Evolutionary conservation across 2,113 vertebrate genomes (phyloP), one percentile per base, ranked within the genome.

Genomic region (Festucalex cinctus): DNA sequence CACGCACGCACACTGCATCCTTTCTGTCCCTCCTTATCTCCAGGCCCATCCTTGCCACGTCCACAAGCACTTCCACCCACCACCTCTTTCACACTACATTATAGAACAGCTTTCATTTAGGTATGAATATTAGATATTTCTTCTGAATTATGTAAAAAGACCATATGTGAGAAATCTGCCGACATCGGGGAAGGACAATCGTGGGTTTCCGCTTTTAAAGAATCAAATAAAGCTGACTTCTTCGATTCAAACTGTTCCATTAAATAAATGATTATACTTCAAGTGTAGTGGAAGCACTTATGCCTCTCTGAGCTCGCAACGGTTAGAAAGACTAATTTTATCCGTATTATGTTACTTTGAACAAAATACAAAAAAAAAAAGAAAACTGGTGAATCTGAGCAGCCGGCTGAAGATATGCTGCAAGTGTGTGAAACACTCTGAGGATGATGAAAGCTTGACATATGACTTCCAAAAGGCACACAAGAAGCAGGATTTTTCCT

Each of bases 101-200:
- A 86, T 88, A 63, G 78, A 87, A 81, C 74, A 87, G 85, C 83
- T 85, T 88, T 89, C 86, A 88, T 87, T 86, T 87, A 84, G 81
- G 81, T 88, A 88, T 90, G 86, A 90, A 90, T 89, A 88, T 90
- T 89, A 85, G 73, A 90, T 90, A 71, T 78, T 78, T 64, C 78
- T 72, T 71, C 57, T 89, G 79, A 90, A 88, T 89, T 82, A 87
- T 89, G 66, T 73, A 88, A 57, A 65, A 41, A 56, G 76, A 62
- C 76, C 22, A 35, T 85, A 87, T 85, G 79, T 85, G 83, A 80
- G 69, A 73, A 87, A 82, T 85, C 71, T 84, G 82, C 82, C 82
- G 76, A 78, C 75, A 85, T 74, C 68, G 68, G 68, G 66, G 73
- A 77, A 67, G 56, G 73, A 71, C 78, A 59, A 68, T 71, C 20